phyloP scores from a whole-genome alignment of 2,888 invertebrate species.

The Nipponacmea schrenckii region DNA sequence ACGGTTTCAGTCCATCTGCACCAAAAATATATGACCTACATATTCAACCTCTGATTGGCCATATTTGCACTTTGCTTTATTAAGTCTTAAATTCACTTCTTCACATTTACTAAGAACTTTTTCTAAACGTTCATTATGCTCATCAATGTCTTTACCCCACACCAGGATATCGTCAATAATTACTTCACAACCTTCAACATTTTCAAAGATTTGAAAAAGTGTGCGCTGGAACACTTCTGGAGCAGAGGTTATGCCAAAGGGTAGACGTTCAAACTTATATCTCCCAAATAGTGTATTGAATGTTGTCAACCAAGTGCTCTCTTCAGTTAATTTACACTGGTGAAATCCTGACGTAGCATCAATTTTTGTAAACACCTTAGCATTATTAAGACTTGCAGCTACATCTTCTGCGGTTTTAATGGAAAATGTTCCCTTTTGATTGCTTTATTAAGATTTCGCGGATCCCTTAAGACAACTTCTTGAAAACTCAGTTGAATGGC shows the following conservation, averaged over 20 bases:
- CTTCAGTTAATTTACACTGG: slow-evolving; percentile 31
- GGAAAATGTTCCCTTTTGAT: slow-evolving; percentile 31
- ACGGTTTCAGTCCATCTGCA: no score
- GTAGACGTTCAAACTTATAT: slow-evolving; percentile 28
- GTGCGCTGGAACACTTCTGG: no score
- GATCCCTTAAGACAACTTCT: no score
- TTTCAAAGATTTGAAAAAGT: no score
- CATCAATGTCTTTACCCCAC: no score
- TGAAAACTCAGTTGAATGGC: no score
- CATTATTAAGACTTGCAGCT: slow-evolving; percentile 24
- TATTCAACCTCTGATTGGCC: no score
- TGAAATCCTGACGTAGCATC: slow-evolving; percentile 38
- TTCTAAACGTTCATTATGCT: no score
- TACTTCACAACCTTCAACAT: slow-evolving; percentile 19
- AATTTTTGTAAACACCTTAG: slow-evolving; percentile 32
- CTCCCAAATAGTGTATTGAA: slow-evolving; percentile 34
- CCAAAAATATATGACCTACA: no score
- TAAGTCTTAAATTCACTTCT: no score
- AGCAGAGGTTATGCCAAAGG: slow-evolving; percentile 31
- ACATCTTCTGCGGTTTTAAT: slow-evolving; percentile 36
- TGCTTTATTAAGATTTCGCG: slow-evolving; percentile 27
- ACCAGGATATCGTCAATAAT: slow-evolving; percentile 30
- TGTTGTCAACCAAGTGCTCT: slow-evolving; percentile 25
- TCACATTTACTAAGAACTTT: no score
- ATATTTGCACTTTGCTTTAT: no score